Conservation (phyloP, 2,888 invertebrate genomes). For the Cantharis nigra region DNA sequence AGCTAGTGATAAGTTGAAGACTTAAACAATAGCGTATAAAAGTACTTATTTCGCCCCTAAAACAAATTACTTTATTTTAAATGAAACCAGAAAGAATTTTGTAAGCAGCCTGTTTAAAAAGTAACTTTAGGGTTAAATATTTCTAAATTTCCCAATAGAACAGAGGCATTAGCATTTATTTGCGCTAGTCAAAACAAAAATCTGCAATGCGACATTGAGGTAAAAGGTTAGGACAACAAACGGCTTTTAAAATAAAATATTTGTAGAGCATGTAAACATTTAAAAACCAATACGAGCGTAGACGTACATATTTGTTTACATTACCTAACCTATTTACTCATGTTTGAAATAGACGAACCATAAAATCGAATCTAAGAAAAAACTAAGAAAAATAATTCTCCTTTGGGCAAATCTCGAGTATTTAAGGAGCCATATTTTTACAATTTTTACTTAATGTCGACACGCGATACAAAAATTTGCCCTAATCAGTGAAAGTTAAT, state of each 20-base stretch:
- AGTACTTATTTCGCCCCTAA: too few species aligned
- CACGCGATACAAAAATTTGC: background rate
- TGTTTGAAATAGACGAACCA: background rate
- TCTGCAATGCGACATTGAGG: background rate
- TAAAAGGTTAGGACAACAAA: background rate
- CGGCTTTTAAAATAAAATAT: background rate
- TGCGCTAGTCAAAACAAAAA: background rate
- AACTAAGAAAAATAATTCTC: background rate
- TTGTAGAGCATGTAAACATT: background rate
- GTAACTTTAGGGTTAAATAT: background rate
- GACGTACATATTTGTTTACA: background rate
- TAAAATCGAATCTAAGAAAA: background rate
- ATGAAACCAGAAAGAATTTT: too few species aligned
- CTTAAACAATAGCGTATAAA: too few species aligned
- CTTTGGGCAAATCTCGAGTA: background rate
- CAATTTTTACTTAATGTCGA: background rate
- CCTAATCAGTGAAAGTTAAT: background rate
- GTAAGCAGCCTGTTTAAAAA: too few species aligned
- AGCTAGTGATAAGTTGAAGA: too few species aligned
- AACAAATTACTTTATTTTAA: too few species aligned
- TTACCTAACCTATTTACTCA: background rate
- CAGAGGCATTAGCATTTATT: background rate
- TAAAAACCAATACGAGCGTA: background rate
- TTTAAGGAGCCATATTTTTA: background rate
- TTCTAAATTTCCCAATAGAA: background rate